Conservation (phyloP, 1,140 invertebrate genomes). For the Myzus persicae region DNA sequence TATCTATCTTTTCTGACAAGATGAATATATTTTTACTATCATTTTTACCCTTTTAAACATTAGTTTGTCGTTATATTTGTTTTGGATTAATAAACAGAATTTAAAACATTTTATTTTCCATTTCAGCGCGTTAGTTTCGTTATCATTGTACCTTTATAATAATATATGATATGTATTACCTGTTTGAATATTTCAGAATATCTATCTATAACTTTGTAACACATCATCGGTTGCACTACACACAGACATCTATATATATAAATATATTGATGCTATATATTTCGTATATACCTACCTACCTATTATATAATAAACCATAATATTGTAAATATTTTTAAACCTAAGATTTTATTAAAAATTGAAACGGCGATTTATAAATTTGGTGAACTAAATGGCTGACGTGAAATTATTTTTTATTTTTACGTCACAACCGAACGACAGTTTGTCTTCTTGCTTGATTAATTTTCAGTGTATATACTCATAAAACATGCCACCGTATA, state of each 20-base stretch:
- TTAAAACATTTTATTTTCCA: background rate
- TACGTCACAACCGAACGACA: background rate
- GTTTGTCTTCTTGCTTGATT: background rate
- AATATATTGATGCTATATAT: background rate
- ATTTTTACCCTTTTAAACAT: background rate
- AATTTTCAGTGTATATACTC: background rate
- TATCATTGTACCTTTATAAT: background rate
- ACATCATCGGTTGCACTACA: background rate
- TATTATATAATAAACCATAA: background rate
- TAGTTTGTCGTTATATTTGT: background rate
- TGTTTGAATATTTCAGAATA: background rate
- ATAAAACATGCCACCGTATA: constrained; percentile 2
- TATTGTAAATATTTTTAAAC: background rate
- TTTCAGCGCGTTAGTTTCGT: background rate
- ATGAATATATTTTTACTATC: background rate
- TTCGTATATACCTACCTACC: background rate
- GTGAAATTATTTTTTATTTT: constrained; percentile 35
- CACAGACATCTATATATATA: background rate
- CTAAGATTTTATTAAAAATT: background rate
- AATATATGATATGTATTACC: too few species aligned
- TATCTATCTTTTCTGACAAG: background rate
- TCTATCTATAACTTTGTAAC: background rate
- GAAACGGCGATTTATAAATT: background rate
- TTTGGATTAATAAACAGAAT: background rate
- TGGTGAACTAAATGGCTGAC: background rate